Base-by-base conservation (phyloP, 23 tunicate species). In the Styela clava region DNA sequence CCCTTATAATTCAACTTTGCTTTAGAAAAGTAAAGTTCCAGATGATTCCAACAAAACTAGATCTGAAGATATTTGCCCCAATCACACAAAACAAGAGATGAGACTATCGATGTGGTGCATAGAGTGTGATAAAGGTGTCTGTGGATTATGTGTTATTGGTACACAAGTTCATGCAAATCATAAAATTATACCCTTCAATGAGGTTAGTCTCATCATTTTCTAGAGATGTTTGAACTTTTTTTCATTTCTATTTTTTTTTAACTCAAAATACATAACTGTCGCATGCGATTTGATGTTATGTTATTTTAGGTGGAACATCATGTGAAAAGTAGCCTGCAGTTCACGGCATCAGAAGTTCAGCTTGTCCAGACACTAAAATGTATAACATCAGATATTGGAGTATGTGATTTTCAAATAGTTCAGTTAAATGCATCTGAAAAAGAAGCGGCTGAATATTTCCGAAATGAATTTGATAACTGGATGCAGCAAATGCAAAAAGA, bases 31-130 rank as follows among this genome's bases (percentile, higher is more conserved):
- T 22, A 1, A 22, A 24, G 23, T 67, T 1, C 2, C 30, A 67
- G 16, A 67, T 67, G 22, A 61, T 23, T 61, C n/a, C n/a, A n/a
- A n/a, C n/a, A n/a, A 27, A 25, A 24, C 71, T 0, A 22, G 12
- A 29, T 27, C 30, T 25, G 31, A 67, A 25, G 71, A 67, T 67
- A 18, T 18, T 25, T 67, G 71, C 24, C 16, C 30, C 19, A 67
- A 27, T 16, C 71, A 67, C 24, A 0, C 30, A 19, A 29, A 27
- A 25, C 71, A 67, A 24, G 23, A 67, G 31, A 67, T 67, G 71
- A 29, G 30, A 1, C 16, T 67, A 27, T 25, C 71, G 31, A 67
- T 67, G 71, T 67, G 71, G 71, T 67, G 71, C 71, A 67, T 24
- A 16, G 71, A 67, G 30, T 67, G 71, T 67, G 22, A 67, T 29